Evolutionary conservation across 35 echinoderm and acorn worm genomes (phyloP).

Genomic region (Amphiura filiformis): DNA sequence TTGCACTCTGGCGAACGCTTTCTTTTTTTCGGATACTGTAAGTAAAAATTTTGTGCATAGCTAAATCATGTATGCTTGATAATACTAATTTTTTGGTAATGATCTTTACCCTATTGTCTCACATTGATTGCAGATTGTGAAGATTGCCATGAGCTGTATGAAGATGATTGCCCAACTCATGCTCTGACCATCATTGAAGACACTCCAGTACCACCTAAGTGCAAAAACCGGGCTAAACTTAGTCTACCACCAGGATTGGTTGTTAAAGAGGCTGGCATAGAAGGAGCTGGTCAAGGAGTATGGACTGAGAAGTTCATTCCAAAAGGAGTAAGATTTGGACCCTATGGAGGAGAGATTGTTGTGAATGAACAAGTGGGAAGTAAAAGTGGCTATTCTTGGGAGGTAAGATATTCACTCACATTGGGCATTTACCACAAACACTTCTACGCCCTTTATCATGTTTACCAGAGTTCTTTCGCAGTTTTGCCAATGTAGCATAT

Average conservation of each 20-base stretch:
- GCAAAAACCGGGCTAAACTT: conserved; percentile 45
- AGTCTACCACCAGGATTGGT: conserved; percentile 75
- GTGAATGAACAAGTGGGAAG: conserved; percentile 56
- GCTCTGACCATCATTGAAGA: conserved; percentile 72
- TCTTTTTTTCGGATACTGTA: too few relatives aligned
- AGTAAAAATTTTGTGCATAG: background rate
- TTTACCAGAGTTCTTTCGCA: too few relatives aligned
- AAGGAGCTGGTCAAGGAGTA: conserved; percentile 77
- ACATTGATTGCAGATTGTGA: conserved; percentile 85
- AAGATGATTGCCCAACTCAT: conserved; percentile 69
- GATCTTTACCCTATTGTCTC: too few relatives aligned
- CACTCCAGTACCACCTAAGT: conserved; percentile 35
- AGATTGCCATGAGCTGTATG: conserved; percentile 85
- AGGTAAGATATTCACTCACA: too few relatives aligned
- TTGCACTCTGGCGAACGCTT: too few relatives aligned
- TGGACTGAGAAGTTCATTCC: conserved; percentile 59
- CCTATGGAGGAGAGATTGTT: conserved; percentile 86
- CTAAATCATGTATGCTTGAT: too few relatives aligned
- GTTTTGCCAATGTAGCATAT: too few relatives aligned
- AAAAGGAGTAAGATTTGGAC: conserved; percentile 93
- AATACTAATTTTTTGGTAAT: too few relatives aligned
- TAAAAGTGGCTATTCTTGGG: conserved; percentile 95
- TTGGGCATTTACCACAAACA: too few relatives aligned
- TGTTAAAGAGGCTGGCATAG: conserved; percentile 67
- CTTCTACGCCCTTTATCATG: too few relatives aligned